Evolutionary conservation across 92 coral and sea anemone species (phyloP).

Genomic region (Umimayanthus kanabou): DNA sequence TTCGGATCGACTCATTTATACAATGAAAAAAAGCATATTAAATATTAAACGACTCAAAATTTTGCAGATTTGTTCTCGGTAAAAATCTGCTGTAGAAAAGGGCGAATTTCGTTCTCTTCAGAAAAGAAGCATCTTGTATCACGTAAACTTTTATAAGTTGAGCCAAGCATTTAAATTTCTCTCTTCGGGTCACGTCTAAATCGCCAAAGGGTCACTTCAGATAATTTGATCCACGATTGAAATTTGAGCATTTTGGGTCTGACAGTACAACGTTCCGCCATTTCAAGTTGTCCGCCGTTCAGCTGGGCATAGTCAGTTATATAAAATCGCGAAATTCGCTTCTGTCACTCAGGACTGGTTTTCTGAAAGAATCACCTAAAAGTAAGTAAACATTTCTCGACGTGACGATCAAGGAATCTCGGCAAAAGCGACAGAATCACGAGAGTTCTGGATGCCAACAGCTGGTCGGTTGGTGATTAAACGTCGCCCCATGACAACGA

Average conservation of each 20-base stretch:
- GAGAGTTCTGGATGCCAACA: slow-evolving; percentile 12
- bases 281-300: slow-evolving; percentile 16
- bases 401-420: slow-evolving; percentile 37
- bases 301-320: neutral
- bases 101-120: neutral
- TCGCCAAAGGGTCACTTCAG: neutral
- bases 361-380: neutral
- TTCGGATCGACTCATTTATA: neutral
- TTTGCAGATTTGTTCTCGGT: slow-evolving; percentile 49
- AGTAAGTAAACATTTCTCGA: slow-evolving; percentile 14
- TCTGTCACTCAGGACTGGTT: neutral
- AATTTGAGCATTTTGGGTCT: slow-evolving; percentile 16
- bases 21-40: slow-evolving; percentile 33
- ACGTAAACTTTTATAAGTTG: neutral
- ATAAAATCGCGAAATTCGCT: neutral
- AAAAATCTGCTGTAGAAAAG: neutral
- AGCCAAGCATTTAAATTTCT: neutral
- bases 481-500: slow-evolving; percentile 7
- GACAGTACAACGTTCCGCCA: slow-evolving; percentile 14
- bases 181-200: slow-evolving; percentile 1
- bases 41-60: slow-evolving; percentile 55
- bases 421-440: neutral
- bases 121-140: neutral
- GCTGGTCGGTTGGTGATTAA: slow-evolving; percentile 24
- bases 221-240: slow-evolving; percentile 29